Base-by-base conservation (phyloP, 2,888 invertebrate species). In the Amphipoea oculea region DNA sequence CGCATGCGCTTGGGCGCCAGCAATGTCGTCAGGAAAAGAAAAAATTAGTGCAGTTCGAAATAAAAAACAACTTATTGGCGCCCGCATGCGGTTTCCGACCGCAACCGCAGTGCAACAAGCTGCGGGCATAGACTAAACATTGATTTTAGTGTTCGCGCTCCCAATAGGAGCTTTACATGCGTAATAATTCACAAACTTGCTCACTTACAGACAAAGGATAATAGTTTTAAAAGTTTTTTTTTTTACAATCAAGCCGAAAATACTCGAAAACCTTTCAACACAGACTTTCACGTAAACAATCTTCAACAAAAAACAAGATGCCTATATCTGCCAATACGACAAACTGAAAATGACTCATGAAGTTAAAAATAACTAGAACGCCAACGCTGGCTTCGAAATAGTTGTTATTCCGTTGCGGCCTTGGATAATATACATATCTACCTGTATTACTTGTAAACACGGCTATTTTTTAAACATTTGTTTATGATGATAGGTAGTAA, bases 391-490 rank as follows among this genome's bases (percentile, higher is more conserved):
- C 42, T 79, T 68, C 40, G 40, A 63, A 84, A 84, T 79, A 76
- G 67, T 80, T 83, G 71, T 84, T 84, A 48, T 76, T 76, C 62
- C 42, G 73, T n/a, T 2, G 23, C 9, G 88, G 62, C 85, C 85
- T 85, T 85, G 88, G 68, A 29, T 60, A n/a, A 29, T 60, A n/a
- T 57, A 23, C 57, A 29, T 36, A 51, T 69, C 40, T 54, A 74
- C 75, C 62, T 67, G n/a, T 29, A 6, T 84, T 69, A 76, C 81
- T 80, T 45, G 84, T 85, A 85, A 87, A 87, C 81, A 85, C 17
- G 0, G 17, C 54, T 51, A 65, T 72, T 86, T 84, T 73, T 82
- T 69, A 54, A 57, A 57, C 29, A 29, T 67, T 82, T 82, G 63
- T 72, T 76, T 83, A 67, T 68, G 17, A 67, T 68, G 17, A n/a